Evolutionary conservation across 2,888 invertebrate species (phyloP).

Genomic region (Colletes collaris): DNA sequence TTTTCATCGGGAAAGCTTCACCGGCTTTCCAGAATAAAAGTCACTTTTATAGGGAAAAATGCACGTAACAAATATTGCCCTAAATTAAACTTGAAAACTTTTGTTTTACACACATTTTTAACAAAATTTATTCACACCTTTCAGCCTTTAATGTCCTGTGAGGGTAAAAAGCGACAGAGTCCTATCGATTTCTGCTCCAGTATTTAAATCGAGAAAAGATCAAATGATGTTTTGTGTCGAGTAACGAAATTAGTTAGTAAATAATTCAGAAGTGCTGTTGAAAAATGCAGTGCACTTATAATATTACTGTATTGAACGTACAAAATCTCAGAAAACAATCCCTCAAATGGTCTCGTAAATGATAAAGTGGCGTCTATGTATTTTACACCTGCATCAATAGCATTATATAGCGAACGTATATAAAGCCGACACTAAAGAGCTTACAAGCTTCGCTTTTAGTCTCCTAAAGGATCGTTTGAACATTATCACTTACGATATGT

Average conservation of each 20-base stretch:
- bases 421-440: slow-evolving; percentile 36
- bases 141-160: too few species aligned
- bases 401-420: slow-evolving; percentile 6
- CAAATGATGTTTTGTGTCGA: too few species aligned
- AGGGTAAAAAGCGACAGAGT: too few species aligned
- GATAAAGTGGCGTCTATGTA: not conserved
- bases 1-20: too few species aligned
- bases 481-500: slow-evolving; percentile 30
- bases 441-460: slow-evolving; percentile 17
- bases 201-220: too few species aligned
- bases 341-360: not conserved
- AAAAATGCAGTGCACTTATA: not conserved
- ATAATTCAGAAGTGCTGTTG: not conserved
- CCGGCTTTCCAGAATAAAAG: too few species aligned
- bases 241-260: not conserved
- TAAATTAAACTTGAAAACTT: too few species aligned
- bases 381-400: slow-evolving; percentile 9
- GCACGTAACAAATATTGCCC: too few species aligned
- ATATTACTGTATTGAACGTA: not conserved
- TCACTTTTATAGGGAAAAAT: too few species aligned
- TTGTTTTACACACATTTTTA: too few species aligned
- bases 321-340: not conserved
- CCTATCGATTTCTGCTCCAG: too few species aligned
- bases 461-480: slow-evolving; percentile 16
- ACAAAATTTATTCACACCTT: too few species aligned